A percentile compares a stretch with the other conserved stretches of the same genome.
Conservation (phyloP, 1,140 invertebrate genomes). For the Euura lappo region DNA sequence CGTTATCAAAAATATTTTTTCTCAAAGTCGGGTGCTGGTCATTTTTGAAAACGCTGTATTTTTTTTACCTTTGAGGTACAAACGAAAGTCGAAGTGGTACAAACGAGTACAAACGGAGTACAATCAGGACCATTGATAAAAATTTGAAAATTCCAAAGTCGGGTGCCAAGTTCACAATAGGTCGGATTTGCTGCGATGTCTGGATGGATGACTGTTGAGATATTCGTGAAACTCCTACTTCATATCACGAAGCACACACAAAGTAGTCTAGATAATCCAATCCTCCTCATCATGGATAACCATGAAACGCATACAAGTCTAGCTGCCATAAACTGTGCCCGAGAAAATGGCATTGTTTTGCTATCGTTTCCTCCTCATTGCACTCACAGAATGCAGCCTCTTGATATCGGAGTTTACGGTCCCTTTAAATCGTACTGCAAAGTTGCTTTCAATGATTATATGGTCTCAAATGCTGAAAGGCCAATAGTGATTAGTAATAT, state of each 20-base stretch:
- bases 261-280: conserved; percentile 37
- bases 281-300: conserved; percentile 56
- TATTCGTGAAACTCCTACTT: conserved; percentile 43
- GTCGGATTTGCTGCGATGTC: conserved; percentile 36
- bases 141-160: too few relatives aligned
- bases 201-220: conserved; percentile 49
- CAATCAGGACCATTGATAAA: too few relatives aligned
- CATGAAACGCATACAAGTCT: conserved; percentile 48
- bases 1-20: too few relatives aligned
- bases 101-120: too few relatives aligned
- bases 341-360: conserved; percentile 45
- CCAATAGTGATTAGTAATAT: conserved; percentile 32
- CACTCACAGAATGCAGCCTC: conserved; percentile 46
- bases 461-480: conserved; percentile 34
- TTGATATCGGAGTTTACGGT: conserved; percentile 49
- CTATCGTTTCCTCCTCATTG: conserved; percentile 46
- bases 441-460: conserved; percentile 29
- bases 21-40: too few relatives aligned
- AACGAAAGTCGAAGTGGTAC: too few relatives aligned
- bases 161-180: too few relatives aligned
- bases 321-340: conserved; percentile 43
- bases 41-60: too few relatives aligned
- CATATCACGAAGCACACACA: conserved; percentile 48
- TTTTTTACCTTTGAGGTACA: too few relatives aligned
- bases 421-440: conserved; percentile 53